Percentiles rank a stretch among this genome's conserved stretches.
Conservation (phyloP, 2,888 invertebrate genomes). For the Epirrita christyi region DNA sequence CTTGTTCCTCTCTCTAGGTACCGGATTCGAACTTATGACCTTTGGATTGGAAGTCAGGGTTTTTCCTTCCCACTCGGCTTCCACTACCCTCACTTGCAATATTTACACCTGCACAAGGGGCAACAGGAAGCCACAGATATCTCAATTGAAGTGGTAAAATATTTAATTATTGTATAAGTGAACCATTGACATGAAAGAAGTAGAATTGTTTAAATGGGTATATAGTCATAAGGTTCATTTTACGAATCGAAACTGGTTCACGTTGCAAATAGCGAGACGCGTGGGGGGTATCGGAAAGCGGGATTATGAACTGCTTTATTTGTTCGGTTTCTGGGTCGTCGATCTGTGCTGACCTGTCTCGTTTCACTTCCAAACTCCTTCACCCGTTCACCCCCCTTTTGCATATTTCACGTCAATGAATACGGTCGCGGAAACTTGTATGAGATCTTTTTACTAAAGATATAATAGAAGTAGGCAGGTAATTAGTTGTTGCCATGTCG, state of each 20-base stretch:
- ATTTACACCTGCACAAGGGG: neutral
- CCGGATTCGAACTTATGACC: no score
- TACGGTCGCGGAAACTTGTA: neutral
- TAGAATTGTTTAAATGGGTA: no score
- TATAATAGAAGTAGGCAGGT: neutral
- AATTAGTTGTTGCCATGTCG: neutral
- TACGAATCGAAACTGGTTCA: conserved; percentile 47
- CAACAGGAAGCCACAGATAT: no score
- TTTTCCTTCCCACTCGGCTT: conserved; percentile 1
- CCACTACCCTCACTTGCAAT: neutral
- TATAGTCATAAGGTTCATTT: conserved; percentile 30
- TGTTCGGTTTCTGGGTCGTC: conserved; percentile 71
- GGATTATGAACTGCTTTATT: conserved; percentile 55
- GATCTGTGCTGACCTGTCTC: conserved; percentile 69
- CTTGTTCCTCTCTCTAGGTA: no score
- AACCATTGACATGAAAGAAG: no score
- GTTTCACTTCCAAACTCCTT: conserved; percentile 48
- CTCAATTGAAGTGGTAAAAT: no score
- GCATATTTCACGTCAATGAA: conserved; percentile 15
- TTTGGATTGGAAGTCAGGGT: neutral
- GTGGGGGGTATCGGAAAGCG: conserved; percentile 59
- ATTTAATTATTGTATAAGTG: no score
- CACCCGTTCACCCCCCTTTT: conserved; percentile 35
- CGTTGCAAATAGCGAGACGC: conserved; percentile 49
- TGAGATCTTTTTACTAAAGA: neutral